Base-by-base conservation (phyloP, 2,797 vertebrate genomes). In the Melopsittacus undulatus region DNA sequence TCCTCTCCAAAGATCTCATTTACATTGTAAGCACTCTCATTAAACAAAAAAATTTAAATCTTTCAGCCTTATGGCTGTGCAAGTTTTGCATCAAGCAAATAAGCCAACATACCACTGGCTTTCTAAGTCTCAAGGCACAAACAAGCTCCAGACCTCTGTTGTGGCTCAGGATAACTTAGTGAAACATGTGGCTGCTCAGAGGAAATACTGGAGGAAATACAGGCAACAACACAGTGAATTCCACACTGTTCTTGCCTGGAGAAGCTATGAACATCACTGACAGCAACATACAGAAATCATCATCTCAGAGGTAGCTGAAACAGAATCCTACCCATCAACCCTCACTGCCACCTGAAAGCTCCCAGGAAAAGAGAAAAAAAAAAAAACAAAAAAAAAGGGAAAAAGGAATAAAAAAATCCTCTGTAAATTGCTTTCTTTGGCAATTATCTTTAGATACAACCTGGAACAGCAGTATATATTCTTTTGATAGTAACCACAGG, bases 321-420 rank as follows among this genome's bases (percentile, higher is more conserved):
- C 27, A 83, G 68, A 78, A 49, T 68, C 45, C 40, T 48, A 91
- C 17, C 57, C 43, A 66, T 68, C 83, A 89, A 69, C 27, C 68
- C 45, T 83, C 43, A n/a, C 34, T 54, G 48, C 67, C 89, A 95
- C 89, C 85, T 92, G 69, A 88, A 88, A 91, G 42, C 54, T 89
- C 51, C 43, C 17, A 89, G 51, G 4, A 7, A 91, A 67, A 22
- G 82, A n/a, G 9, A 73, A 43, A 21, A 46, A 3, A 68, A 64
- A 3, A 49, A 2, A 67, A 63, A 3, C 9, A 22, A 48, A 49
- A 9, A 29, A 40, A 54, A 69, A n/a, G 11, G 3, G 1, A 45
- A 36, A 46, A 45, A 32, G 14, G 7, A 2, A 56, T 23, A 2
- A 27, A 67, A 36, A 70, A 76, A 10, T 57, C 13, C 17, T 23